Base-by-base conservation (phyloP, 2,888 invertebrate genomes). In the Aphrophora alni region DNA sequence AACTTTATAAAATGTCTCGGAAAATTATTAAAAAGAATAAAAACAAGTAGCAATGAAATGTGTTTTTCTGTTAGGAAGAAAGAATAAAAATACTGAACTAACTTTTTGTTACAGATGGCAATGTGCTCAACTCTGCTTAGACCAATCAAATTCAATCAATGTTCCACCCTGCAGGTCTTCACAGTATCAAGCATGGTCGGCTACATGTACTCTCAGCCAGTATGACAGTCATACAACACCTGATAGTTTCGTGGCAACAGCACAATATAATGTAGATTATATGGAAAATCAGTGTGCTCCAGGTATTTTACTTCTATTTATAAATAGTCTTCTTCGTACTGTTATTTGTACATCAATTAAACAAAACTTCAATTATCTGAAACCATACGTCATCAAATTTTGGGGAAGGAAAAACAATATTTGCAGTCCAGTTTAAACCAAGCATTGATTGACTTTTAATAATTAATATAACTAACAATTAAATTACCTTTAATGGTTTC, bases 201-300 rank as follows among this genome's bases (percentile, higher is more conserved):
- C 81, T 14, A 91, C 88, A 83, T 97, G 97, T 87, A 89, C 92
- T 12, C 89, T 97, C 38, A 94, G 93, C 86, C 89, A 90, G 77
- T 92, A 93, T 85, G 94, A 95, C 87, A 92, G 95, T 86, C 93
- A 94, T 86, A 92, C 93, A 0, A 92, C 93, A 84, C 95, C 95
- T 0, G 94, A 93, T 86, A 92, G 95, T 2, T 97, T 94, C 88
- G 90, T 95, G 68, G 86, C 87, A 1, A 93, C 93, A 4, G 92
- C 94, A 1, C 92, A 92, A 86, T 93, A 92, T 85, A 92, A 93
- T 85, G 94, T 95, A 38, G 94, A 95, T 86, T 97, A 97, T 87
- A 92, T 96, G 85, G 95, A 96, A 87, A 95, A 94, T 88, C 93
- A 95, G 86, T 97, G 97, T 88, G 89, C 91, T 83, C 75, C 71